phyloP scores from a whole-genome alignment of 2,113 vertebrate genomes.

The Microtus pennsylvanicus region DNA sequence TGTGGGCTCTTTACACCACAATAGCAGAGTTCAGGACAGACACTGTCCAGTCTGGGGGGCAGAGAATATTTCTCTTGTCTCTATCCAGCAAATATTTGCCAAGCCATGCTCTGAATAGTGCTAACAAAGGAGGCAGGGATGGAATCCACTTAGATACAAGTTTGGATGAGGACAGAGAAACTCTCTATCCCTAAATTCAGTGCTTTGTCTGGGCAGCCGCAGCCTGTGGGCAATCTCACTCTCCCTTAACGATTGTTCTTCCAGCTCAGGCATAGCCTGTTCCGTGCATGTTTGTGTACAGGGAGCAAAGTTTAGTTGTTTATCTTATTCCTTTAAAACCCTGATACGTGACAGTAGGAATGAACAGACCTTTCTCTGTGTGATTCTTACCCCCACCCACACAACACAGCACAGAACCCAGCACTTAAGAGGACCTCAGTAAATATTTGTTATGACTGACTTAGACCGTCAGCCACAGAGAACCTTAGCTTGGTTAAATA shows the following conservation, averaged over 20 bases:
- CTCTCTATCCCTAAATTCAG: neutral
- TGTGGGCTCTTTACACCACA: accelerated
- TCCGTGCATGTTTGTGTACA: slow-evolving; percentile 26
- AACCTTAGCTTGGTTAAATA: neutral
- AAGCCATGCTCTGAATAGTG: neutral
- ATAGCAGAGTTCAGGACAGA: neutral
- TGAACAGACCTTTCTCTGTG: neutral
- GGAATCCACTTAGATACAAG: neutral
- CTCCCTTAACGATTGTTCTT: neutral
- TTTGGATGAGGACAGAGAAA: neutral
- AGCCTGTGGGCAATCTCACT: neutral
- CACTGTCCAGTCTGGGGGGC: neutral
- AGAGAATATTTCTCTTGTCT: neutral
- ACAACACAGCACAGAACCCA: neutral
- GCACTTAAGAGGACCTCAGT: neutral
- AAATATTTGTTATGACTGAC: neutral
- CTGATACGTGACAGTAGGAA: neutral
- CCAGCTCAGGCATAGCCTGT: neutral
- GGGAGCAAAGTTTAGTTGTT: neutral
- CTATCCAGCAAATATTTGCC: neutral
- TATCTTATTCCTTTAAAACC: neutral
- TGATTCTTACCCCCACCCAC: neutral
- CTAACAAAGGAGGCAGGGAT: neutral
- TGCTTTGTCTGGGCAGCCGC: neutral
- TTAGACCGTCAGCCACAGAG: neutral